phyloP scores from a whole-genome alignment of 2,113 vertebrate species.

The Euleptes europaea region DNA sequence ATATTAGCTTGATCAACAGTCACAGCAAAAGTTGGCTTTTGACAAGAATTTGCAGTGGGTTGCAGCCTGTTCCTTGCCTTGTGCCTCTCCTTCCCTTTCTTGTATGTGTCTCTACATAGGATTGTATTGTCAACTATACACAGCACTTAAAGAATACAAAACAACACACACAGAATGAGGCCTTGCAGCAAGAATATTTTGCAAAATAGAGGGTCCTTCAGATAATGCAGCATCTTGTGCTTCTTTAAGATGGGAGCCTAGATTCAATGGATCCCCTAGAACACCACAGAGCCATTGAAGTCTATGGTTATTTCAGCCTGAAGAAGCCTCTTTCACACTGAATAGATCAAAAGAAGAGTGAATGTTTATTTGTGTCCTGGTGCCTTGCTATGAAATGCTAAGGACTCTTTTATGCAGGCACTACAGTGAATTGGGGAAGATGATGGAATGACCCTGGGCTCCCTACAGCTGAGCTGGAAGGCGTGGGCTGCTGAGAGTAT shows the following conservation, averaged over 20 bases:
- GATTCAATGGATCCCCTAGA: not conserved
- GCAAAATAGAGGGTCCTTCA: not conserved
- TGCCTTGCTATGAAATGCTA: not conserved
- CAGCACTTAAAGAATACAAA: not conserved
- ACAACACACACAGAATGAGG: not conserved
- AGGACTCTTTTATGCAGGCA: not conserved
- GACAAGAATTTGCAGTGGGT: too few species aligned
- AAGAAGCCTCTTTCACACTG: not conserved
- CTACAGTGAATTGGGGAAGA: conserved; percentile 7
- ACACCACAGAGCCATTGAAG: not conserved
- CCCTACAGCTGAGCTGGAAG: not conserved
- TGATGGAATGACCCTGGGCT: not conserved
- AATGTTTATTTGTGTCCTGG: not conserved
- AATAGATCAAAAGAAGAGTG: not conserved
- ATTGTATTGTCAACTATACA: not conserved
- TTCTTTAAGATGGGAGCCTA: not conserved
- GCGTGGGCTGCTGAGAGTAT: not conserved
- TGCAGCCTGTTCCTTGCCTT: not conserved
- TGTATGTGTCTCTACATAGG: not conserved
- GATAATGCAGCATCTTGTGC: not conserved
- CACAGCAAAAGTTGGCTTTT: not conserved
- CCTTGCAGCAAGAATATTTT: not conserved
- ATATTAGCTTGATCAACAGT: not conserved
- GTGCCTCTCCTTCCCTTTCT: not conserved
- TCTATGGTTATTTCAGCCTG: not conserved